Base-by-base conservation (phyloP, 2,113 vertebrate species). In the Uria lomvia region DNA sequence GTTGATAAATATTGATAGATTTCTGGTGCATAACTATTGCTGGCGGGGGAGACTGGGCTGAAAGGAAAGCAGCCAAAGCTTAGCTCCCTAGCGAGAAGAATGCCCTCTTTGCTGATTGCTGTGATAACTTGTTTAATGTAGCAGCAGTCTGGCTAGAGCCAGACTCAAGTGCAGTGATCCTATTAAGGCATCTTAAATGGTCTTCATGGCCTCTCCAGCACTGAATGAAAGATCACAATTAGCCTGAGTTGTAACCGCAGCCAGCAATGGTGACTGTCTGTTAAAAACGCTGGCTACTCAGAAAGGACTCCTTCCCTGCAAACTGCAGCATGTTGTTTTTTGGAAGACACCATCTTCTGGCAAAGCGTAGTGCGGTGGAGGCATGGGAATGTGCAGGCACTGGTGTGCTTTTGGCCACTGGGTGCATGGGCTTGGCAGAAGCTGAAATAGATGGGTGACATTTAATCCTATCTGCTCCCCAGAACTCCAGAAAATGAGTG, bases 361-460 rank as follows among this genome's bases (percentile, higher is more conserved):
- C 68, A 36, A 59, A 71, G 43, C n/a, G 4, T 1, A 18, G 59
- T 2, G 18, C 0, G 7, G 38, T 58, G 74, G n/a, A 62, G 32
- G 29, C 8, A 16, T 2, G 66, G 5, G 79, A 29, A 21, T 0
- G 11, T 3, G 30, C 32, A 18, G 71, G 52, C 4, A 3, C 2
- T 5, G 47, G 60, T 34, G 14, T 32, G 50, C 21, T 47, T 63
- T 45, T 36, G 62, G 62, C 13, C 45, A 5, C 15, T 8, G n/a
- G 38, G 40, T 34, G 52, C 56, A 19, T 5, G 30, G 80, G 40
- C 40, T 66, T 63, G 45, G 70, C 56, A 60, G 45, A 5, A 14
- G 26, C 1, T 60, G 80, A 34, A 59, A 72, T 47, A 82, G 63
- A 63, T 26, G 52, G 77, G 60, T 79, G n/a, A 23, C 26, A 4